Evolutionary conservation across 2,113 vertebrate genomes (phyloP), one percentile per base, ranked within the genome.

Genomic region (Edolisoma coerulescens): DNA sequence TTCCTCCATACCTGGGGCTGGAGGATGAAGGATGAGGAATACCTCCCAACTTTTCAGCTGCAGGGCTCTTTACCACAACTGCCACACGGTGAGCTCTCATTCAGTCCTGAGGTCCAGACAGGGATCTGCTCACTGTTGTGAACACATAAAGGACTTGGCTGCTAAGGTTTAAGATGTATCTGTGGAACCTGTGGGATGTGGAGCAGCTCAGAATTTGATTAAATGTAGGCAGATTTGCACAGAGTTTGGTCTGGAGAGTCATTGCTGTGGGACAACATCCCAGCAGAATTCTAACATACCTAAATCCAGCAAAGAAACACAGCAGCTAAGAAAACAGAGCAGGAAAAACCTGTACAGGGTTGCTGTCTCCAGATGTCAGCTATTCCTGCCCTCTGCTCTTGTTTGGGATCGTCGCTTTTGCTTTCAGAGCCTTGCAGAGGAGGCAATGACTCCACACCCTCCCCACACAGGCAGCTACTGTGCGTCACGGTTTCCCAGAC

Each of bases 41-140:
- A 21, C 13, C 19, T 77, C 20, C n/a, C 41, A 61, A 3, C 7
- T 54, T 61, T 33, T 56, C 52, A 32, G 10, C 32, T 75, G 27
- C 52, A 47, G 52, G 15, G 13, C 2, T 77, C 9, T 3, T 8
- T 41, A 39, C 7, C 0, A 1, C 1, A 4, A 8, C 26, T 68
- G 18, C 14, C 11, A 9, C 0, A 0, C 0, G 0, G 4, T 3
- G 20, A 64, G 39, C 8, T 75, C 24, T 90, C 9, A 1, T 28
- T 39, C 23, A 50, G 42, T 45, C 44, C 64, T 61, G 37, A 74
- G 6, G 21, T 7, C 14, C 17, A 17, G 26, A 9, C 28, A 42
- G 27, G 11, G 28, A 27, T 39, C 10, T 76, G 19, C 32, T 86
- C 3, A 2, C 11, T 61, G 8, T 32, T 44, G 24, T 49, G 41